Base-by-base conservation (phyloP, 2,888 invertebrate genomes). In the Sinhomidia bicolor region DNA sequence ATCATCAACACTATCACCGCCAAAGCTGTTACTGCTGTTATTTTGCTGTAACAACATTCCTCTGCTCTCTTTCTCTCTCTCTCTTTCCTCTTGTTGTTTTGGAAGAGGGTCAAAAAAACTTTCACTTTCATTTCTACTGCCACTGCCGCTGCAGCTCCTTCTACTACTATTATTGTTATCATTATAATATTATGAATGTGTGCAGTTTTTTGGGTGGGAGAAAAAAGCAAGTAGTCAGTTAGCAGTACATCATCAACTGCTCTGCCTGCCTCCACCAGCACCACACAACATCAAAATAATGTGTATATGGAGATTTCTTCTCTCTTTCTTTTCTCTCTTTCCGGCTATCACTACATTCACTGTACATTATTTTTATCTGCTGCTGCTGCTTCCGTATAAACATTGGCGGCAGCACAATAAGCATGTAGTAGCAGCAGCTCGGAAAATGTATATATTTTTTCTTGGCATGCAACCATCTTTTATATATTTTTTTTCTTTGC, bases 401-500 rank as follows among this genome's bases (percentile, higher is more conserved):
- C 47, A 41, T 10, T 47, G 9, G 12, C 47, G 10, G 9, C 47
- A 5, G n/a, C 14, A 10, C 47, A 60, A 60, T 60, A 60, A 60
- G n/a, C 10, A 47, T 60, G 10, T 12, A 32, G 26, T n/a, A n/a
- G n/a, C n/a, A n/a, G n/a, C n/a, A n/a, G n/a, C n/a, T n/a, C n/a
- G n/a, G n/a, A n/a, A n/a, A n/a, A n/a, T 32, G 26, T 17, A 54
- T 26, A 32, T 78, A 14, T 54, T 65, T 60, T 68, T 82, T 82
- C 82, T 82, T 82, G 82, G 82, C 82, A 82, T 65, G 68, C 47
- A 47, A 41, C 82, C 82, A 68, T 82, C 32, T 65, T 65, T 47
- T n/a, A n/a, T n/a, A n/a, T n/a, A 26, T 62, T 71, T 36, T 41
- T 36, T 20, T 71, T 20, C 44, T 29, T 20, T 36, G 41, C 68